A percentile compares a stretch with the other conserved stretches of the same genome.
These are phyloP conservation scores for Unio pictorum DNA, from an alignment of 2,888 invertebrate species.

Conservation along the genomic window DNA sequence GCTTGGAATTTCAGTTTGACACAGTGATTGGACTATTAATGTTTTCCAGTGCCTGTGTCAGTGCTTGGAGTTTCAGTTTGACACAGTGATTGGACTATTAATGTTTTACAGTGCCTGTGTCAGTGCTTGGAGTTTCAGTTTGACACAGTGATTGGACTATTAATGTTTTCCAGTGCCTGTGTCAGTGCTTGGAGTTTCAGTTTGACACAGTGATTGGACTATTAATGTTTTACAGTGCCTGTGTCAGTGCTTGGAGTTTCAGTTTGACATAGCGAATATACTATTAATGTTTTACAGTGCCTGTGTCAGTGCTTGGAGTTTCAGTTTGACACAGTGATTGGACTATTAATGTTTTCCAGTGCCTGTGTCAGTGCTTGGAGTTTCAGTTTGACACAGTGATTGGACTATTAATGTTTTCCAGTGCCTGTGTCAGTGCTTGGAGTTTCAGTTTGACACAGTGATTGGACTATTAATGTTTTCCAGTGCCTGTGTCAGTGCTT, in stretches of 20 bases:
- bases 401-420: no score
- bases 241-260: constrained; percentile 94
- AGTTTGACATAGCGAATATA: no score
- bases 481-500: no score
- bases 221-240: constrained; percentile 75
- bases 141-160: constrained; percentile 89
- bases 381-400: no score
- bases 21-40: constrained; percentile 83
- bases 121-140: constrained; percentile 98
- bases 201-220: constrained; percentile 94
- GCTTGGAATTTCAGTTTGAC: constrained; percentile 98
- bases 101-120: constrained; percentile 78
- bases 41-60: constrained; percentile 80
- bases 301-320: no score
- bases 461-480: no score
- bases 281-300: no score
- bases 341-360: no score
- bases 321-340: no score
- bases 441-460: no score
- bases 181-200: constrained; percentile 96
- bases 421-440: no score
- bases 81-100: constrained; percentile 85
- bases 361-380: no score
- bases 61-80: constrained; percentile 98
- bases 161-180: constrained; percentile 76